Evolutionary conservation across 2,113 vertebrate species (phyloP).

Genomic region (Procavia capensis): DNA sequence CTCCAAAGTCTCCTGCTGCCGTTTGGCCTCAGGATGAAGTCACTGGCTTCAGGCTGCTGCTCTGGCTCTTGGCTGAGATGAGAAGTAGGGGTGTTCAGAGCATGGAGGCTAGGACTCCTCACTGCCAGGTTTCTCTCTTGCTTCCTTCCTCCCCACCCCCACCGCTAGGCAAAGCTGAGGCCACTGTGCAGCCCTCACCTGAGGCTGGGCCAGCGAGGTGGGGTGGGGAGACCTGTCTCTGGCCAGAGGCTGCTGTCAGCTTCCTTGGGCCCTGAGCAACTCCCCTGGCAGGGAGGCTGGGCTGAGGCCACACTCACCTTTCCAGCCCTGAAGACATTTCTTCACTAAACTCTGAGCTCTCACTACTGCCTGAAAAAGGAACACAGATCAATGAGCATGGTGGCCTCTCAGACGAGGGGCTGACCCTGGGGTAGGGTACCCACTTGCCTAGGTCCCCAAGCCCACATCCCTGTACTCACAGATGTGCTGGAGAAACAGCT

Average conservation of each 20-base stretch:
- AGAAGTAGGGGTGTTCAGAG: background rate
- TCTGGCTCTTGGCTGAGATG: background rate
- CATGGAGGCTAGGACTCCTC: background rate
- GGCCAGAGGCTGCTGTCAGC: constrained; percentile 22
- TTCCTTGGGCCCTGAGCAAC: constrained; percentile 28
- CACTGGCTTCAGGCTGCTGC: background rate
- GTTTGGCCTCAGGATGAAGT: background rate
- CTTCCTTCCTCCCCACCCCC: background rate
- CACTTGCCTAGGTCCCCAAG: background rate
- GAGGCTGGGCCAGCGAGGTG: background rate
- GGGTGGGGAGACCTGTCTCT: background rate
- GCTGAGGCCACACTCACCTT: constrained; percentile 90
- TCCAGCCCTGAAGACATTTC: constrained; percentile 94
- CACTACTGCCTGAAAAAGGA: constrained; percentile 94
- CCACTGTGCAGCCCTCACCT: background rate
- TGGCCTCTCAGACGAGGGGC: background rate
- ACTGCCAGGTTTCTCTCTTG: background rate
- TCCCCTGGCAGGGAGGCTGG: constrained; percentile 51
- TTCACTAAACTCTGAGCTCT: constrained; percentile 96
- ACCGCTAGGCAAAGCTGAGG: background rate
- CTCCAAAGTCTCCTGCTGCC: background rate
- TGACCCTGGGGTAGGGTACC: background rate
- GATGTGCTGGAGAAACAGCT: background rate
- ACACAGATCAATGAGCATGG: constrained; percentile 83
- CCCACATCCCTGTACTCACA: background rate